phyloP scores from a whole-genome alignment of 2,888 invertebrate genomes.

The Drosophila antonietae region DNA sequence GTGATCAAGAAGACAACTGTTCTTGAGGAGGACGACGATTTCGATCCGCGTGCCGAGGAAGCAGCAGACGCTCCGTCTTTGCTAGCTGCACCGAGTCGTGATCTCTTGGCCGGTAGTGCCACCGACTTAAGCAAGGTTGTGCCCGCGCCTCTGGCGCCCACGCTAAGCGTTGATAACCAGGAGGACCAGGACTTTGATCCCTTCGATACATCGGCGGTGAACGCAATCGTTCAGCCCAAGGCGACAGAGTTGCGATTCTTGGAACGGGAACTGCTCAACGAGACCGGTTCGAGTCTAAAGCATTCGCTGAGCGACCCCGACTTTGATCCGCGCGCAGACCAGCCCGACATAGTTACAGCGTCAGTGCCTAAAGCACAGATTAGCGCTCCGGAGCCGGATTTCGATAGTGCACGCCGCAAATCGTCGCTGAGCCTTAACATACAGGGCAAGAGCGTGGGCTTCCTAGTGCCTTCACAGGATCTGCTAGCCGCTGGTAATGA shows the following conservation, averaged over 20 bases:
- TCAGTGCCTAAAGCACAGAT: conserved; percentile 23
- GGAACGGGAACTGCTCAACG: conserved; percentile 89
- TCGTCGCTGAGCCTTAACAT: conserved; percentile 88
- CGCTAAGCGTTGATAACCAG: conserved; percentile 84
- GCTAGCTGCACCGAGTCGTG: conserved; percentile 84
- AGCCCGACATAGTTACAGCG: conserved; percentile 75
- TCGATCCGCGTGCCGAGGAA: conserved; percentile 89
- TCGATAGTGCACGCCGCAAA: conserved; percentile 85
- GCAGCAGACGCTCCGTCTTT: conserved; percentile 51
- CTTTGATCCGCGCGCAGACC: conserved; percentile 91
- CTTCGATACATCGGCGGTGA: conserved; percentile 93
- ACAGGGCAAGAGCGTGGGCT: conserved; percentile 87
- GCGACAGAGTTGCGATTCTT: conserved; percentile 91
- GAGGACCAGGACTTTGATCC: conserved; percentile 89
- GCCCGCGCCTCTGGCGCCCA: conserved; percentile 89
- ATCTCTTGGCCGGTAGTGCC: conserved; percentile 91
- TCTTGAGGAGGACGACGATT: conserved; percentile 85
- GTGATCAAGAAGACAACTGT: conserved; percentile 86
- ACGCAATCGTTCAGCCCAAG: conserved; percentile 90
- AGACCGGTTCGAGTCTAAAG: conserved; percentile 85
- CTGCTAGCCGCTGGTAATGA: conserved; percentile 87
- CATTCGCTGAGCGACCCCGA: conserved; percentile 90
- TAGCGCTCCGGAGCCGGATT: conserved; percentile 44
- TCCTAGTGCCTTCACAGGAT: conserved; percentile 87
- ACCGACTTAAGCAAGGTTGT: conserved; percentile 90